These are phyloP conservation scores for Colossoma macropomum DNA, from an alignment of 2,113 vertebrate species.

Conservation along the genomic window DNA sequence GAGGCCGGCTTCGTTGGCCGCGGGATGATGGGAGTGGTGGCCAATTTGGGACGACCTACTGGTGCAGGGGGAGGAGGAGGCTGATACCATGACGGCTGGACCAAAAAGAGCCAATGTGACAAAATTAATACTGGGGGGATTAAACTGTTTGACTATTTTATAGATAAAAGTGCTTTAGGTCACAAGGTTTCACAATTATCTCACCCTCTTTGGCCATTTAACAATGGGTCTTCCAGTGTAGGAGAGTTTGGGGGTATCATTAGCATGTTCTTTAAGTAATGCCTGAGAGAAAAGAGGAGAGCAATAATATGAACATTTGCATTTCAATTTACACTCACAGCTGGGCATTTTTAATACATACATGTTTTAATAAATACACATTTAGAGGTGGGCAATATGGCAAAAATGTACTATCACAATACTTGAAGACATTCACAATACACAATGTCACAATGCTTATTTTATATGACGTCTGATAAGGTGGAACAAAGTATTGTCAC, in stretches of 20 bases:
- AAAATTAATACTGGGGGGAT: no score
- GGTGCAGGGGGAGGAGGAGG: constrained; percentile 67
- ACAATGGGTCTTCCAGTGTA: constrained; percentile 95
- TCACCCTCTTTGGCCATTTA: constrained; percentile 95
- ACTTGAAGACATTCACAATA: no score
- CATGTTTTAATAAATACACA: no score
- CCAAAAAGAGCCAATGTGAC: neutral
- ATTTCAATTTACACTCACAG: neutral
- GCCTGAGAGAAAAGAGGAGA: constrained; percentile 69
- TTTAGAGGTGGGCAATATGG: no score
- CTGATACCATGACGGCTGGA: constrained; percentile 79
- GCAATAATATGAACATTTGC: neutral
- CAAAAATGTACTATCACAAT: no score
- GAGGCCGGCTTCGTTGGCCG: constrained; percentile 77
- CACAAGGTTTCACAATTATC: constrained; percentile 46
- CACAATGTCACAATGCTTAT: no score
- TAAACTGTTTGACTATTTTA: no score
- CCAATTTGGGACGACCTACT: constrained; percentile 73
- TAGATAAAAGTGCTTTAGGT: neutral
- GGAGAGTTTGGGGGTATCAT: constrained; percentile 86
- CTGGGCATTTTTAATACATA: no score
- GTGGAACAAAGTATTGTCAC: no score
- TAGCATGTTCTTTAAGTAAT: constrained; percentile 85
- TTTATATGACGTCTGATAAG: no score
- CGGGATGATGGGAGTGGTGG: constrained; percentile 56